Evolutionary conservation across 2,113 vertebrate genomes (phyloP), one percentile per base, ranked within the genome.

Genomic region (Felis catus): DNA sequence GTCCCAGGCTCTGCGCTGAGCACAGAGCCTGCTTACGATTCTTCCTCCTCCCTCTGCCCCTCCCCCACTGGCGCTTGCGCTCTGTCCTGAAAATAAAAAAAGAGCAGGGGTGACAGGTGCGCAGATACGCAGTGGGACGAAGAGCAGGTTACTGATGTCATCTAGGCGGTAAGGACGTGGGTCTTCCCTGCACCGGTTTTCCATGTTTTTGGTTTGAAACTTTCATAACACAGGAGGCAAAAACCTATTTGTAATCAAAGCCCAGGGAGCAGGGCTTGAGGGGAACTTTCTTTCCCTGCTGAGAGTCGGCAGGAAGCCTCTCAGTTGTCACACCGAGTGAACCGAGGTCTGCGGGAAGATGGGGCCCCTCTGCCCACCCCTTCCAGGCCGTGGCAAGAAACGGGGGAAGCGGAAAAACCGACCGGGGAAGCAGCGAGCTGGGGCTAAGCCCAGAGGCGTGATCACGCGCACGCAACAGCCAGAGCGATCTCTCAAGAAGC

Each of bases 101-200:
- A 6, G 45, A 29, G 14, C 53, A 4, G 5, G 11, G 39, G n/a
- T 5, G 61, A 25, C 5, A 27, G 29, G n/a, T 0, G 21, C 0
- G 4, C 11, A 48, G 73, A 33, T 1, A 3, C 1, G 31, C 4
- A 1, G 2, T 15, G 14, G 79, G 18, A 21, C 21, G 7, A 1
- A 41, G 21, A 53, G 48, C 33, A 3, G 18, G 58, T 12, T 23
- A 1, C 13, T 31, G 48, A 5, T 1, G 10, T 27, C 27, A 21
- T 3, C 4, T 1, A 1, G 86, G 79, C 0, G 0, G 36, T 10
- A 3, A 21, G 87, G 27, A 1, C 3, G 5, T 1, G 36, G 14
- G 15, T n/a, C 53, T 61, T 66, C n/a, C 3, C 76, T 0, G 27
- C 27, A 8, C 4, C 5, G 41, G 45, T 21, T 18, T 83, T 12